Percentiles rank a stretch among this genome's conserved stretches.
phyloP scores from a whole-genome alignment of 2,113 vertebrate species.

The Piprites chloris region DNA sequence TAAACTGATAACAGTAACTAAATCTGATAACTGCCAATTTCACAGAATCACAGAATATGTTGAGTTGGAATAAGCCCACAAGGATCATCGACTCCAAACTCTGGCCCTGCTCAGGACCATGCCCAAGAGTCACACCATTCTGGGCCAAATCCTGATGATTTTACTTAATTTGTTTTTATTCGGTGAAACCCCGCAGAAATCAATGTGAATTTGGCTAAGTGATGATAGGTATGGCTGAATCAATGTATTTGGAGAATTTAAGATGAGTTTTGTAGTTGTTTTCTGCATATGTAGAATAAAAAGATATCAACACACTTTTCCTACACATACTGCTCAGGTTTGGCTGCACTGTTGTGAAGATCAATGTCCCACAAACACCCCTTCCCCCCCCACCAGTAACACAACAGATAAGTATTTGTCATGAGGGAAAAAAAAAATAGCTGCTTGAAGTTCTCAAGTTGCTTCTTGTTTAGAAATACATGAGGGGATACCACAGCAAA shows the following conservation, averaged over 20 bases:
- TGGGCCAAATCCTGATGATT: background rate
- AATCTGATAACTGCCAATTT: background rate
- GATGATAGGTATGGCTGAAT: background rate
- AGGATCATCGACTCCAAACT: background rate
- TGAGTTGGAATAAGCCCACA: background rate
- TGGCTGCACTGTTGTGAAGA: background rate
- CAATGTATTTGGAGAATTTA: background rate
- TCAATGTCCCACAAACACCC: background rate
- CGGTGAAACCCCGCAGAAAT: background rate
- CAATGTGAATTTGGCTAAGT: background rate
- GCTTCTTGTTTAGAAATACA: background rate
- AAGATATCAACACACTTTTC: background rate
- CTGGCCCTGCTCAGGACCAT: background rate
- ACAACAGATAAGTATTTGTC: background rate
- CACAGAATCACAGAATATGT: background rate
- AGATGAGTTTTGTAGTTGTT: fast-evolving
- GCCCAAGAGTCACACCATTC: background rate
- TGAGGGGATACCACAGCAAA: background rate
- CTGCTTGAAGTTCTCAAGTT: background rate
- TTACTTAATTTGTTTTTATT: background rate
- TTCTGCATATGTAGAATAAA: background rate
- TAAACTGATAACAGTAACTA: background rate
- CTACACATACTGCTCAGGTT: background rate
- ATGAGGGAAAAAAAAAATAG: background rate
- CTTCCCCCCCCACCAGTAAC: background rate